Percentiles rank a stretch among this genome's conserved stretches.
Evolutionary conservation across 2,113 vertebrate genomes (phyloP).

Genomic region (Sisor rabdophorus): DNA sequence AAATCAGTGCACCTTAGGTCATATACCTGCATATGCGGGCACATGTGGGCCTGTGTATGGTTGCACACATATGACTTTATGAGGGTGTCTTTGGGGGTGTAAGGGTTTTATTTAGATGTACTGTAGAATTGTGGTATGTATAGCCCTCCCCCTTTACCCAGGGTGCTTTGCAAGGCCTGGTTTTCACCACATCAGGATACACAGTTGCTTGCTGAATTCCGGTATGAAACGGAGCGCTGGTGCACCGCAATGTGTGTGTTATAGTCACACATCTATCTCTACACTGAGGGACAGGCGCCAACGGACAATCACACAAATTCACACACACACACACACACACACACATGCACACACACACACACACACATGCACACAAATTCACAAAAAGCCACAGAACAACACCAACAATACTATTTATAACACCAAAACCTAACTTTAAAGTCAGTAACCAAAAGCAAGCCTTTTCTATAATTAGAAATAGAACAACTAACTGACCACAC

Average conservation of each 20-base stretch:
- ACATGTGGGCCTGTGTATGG: not conserved
- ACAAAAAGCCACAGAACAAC: not conserved
- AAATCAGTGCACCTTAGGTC: slow-evolving; percentile 13
- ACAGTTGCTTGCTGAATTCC: slow-evolving; percentile 74
- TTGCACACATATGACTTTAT: not conserved
- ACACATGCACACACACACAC: slow-evolving; percentile 22
- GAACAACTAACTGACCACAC: not conserved
- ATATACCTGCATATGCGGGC: not conserved
- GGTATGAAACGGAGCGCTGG: slow-evolving; percentile 74
- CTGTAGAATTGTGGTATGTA: slow-evolving; percentile 37
- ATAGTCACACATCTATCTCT: slow-evolving; percentile 58
- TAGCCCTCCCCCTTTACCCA: slow-evolving; percentile 57
- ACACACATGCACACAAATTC: not conserved
- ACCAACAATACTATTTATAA: not conserved
- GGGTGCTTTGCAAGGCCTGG: slow-evolving; percentile 46
- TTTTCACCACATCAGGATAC: slow-evolving; percentile 79
- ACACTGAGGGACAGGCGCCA: slow-evolving; percentile 62
- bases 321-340: not conserved
- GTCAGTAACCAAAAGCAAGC: not conserved
- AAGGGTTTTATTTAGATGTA: slow-evolving; percentile 23
- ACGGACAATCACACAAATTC: slow-evolving; percentile 57
- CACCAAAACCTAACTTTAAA: not conserved
- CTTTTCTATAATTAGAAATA: not conserved
- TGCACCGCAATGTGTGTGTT: slow-evolving; percentile 64
- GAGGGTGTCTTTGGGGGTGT: slow-evolving; percentile 15